Conservation (phyloP, 2,888 invertebrate species). For the Phrixothrix hirtus region DNA sequence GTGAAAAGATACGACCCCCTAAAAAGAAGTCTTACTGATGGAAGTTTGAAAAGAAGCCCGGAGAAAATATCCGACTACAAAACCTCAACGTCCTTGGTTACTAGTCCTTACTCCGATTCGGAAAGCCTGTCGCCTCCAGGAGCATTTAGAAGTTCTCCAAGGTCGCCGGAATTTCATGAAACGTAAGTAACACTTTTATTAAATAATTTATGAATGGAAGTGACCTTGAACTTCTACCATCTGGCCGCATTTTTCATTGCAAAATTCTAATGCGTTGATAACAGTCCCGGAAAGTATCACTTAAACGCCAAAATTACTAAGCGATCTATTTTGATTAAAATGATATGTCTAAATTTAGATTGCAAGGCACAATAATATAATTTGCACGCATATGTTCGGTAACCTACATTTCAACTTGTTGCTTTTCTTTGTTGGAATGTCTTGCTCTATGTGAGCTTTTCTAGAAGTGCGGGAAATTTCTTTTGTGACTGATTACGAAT, state of each 20-base stretch:
- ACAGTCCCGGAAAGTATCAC: too few relatives aligned
- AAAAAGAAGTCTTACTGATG: slow-evolving; percentile 54
- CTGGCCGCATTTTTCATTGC: slow-evolving; percentile 12
- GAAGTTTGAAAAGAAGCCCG: slow-evolving; percentile 48
- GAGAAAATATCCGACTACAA: slow-evolving; percentile 43
- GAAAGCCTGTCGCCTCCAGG: slow-evolving; percentile 55
- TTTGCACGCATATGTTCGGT: slow-evolving; percentile 16
- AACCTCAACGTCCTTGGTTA: slow-evolving; percentile 42
- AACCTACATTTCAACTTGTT: slow-evolving; percentile 18
- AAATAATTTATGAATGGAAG: neutral
- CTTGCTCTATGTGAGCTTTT: too few relatives aligned
- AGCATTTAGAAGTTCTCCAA: slow-evolving; percentile 47
- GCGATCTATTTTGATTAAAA: neutral
- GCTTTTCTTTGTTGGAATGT: slow-evolving; percentile 10
- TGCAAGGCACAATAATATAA: slow-evolving; percentile 1
- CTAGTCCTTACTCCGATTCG: slow-evolving; percentile 54
- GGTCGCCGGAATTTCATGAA: slow-evolving; percentile 58
- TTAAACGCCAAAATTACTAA: too few relatives aligned
- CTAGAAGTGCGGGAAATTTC: too few relatives aligned
- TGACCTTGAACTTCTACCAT: slow-evolving; percentile 38
- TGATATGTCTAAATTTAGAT: neutral
- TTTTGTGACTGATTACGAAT: too few relatives aligned
- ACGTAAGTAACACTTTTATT: too few relatives aligned
- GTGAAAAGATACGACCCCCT: slow-evolving; percentile 50
- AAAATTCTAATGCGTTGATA: too few relatives aligned